Conservation (phyloP, 2,113 vertebrate species). For the Percina caprodes region DNA sequence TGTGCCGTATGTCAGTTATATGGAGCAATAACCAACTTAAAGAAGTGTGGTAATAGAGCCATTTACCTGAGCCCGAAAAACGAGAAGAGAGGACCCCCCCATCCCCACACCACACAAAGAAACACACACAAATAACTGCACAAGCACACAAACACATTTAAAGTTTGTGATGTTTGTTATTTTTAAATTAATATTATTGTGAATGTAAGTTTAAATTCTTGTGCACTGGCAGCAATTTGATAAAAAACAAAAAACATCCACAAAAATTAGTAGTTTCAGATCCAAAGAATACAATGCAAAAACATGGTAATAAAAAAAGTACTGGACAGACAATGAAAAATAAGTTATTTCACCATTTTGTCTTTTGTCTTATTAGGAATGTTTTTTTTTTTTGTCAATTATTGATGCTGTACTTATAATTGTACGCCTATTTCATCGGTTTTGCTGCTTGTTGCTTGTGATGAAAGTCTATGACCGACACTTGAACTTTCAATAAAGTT, state of each 20-base stretch:
- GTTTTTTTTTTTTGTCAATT: conserved; percentile 1
- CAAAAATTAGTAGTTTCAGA: not conserved
- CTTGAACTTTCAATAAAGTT: not conserved
- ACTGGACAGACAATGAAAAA: not conserved
- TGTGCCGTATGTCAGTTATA: conserved; percentile 86
- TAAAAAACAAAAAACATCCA: too few species aligned
- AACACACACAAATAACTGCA: conserved; percentile 17
- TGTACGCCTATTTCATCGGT: not conserved
- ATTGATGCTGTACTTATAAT: not conserved
- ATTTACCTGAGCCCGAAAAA: conserved; percentile 84
- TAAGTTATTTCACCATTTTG: not conserved
- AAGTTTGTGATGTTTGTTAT: not conserved
- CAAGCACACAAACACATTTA: not conserved
- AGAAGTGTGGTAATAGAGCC: conserved; percentile 85
- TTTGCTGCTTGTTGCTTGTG: not conserved
- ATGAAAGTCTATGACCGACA: not conserved
- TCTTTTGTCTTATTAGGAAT: not conserved
- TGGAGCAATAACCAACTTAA: conserved; percentile 86
- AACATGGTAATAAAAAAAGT: not conserved
- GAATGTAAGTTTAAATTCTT: not conserved
- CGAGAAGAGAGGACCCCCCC: conserved; percentile 41
- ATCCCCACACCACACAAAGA: not conserved
- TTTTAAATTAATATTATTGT: conserved; percentile 32
- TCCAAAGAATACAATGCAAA: not conserved
- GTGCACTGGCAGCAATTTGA: not conserved